These are phyloP conservation scores for Clostera curtula DNA, from an alignment of 2,888 invertebrate genomes.

Conservation along the genomic window DNA sequence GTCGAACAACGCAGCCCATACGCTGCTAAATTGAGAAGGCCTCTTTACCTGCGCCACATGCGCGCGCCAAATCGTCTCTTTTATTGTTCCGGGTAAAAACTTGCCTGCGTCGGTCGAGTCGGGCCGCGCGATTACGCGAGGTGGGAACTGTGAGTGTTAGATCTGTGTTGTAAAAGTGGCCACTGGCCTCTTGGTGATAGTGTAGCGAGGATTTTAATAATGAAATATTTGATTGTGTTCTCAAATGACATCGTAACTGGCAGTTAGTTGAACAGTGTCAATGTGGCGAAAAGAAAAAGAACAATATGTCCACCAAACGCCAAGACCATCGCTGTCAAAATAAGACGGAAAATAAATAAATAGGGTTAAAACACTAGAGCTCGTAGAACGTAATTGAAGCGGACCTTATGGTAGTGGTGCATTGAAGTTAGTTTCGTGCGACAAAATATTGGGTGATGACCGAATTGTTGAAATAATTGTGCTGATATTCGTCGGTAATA, in stretches of 20 bases:
- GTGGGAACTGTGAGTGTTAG: slow-evolving; percentile 59
- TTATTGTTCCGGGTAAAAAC: slow-evolving; percentile 39
- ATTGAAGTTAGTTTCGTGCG: slow-evolving; percentile 41
- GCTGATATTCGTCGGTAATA: slow-evolving; percentile 42
- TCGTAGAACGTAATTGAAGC: slow-evolving; percentile 34
- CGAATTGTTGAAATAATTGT: slow-evolving; percentile 41
- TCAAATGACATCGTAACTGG: slow-evolving; percentile 8
- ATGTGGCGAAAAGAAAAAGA: slow-evolving; percentile 24
- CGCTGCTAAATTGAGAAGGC: slow-evolving; percentile 46
- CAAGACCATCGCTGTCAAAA: slow-evolving; percentile 53
- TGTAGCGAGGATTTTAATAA: slow-evolving; percentile 31
- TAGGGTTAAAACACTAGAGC: slow-evolving; percentile 58
- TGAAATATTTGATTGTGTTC: slow-evolving; percentile 27
- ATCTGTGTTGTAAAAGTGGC: slow-evolving; percentile 57
- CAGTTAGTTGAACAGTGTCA: slow-evolving; percentile 17
- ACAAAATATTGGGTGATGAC: slow-evolving; percentile 28
- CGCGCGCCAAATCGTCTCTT: slow-evolving; percentile 18
- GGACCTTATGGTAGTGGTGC: slow-evolving; percentile 39
- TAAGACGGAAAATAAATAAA: slow-evolving; percentile 70
- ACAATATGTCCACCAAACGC: slow-evolving; percentile 17
- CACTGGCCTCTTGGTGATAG: slow-evolving; percentile 44
- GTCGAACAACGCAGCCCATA: slow-evolving; percentile 66
- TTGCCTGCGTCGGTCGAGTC: slow-evolving; percentile 68
- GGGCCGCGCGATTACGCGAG: slow-evolving; percentile 67
- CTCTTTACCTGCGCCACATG: slow-evolving; percentile 11